Percentiles rank a stretch among this genome's conserved stretches.
phyloP scores from a whole-genome alignment of 2,888 invertebrate species.

The Spicauda simplicius region DNA sequence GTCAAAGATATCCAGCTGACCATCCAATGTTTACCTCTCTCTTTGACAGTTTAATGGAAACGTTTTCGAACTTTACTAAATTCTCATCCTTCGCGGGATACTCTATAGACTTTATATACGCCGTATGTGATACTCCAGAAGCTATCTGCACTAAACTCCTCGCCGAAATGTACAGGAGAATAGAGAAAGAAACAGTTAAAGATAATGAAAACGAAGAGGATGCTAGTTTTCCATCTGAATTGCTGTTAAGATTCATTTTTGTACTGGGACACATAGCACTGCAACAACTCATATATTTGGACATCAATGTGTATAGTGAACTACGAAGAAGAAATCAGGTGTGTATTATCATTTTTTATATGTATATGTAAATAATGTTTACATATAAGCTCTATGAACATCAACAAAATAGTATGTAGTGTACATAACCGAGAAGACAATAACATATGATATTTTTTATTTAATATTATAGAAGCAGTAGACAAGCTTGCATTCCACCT shows the following conservation, averaged over 20 bases:
- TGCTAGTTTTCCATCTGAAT: constrained; percentile 61
- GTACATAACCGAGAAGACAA: too few relatives aligned
- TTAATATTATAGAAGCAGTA: too few relatives aligned
- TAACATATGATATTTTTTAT: too few relatives aligned
- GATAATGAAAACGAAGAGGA: constrained; percentile 65
- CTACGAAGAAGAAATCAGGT: constrained; percentile 84
- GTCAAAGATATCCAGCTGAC: constrained; percentile 70
- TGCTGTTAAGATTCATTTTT: constrained; percentile 83
- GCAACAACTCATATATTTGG: constrained; percentile 92
- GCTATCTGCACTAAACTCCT: constrained; percentile 77
- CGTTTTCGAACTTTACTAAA: constrained; percentile 74
- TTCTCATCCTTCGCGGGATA: constrained; percentile 81
- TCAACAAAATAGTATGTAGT: too few relatives aligned
- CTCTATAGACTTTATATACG: constrained; percentile 82
- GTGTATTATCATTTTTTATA: constrained; percentile 26
- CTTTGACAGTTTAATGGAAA: constrained; percentile 72
- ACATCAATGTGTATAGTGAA: constrained; percentile 93
- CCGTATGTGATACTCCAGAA: constrained; percentile 85
- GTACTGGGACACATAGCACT: constrained; percentile 91
- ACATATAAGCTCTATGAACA: too few relatives aligned
- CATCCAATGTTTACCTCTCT: constrained; percentile 66
- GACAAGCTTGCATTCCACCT: too few relatives aligned
- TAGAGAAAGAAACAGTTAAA: constrained; percentile 69
- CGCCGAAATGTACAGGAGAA: constrained; percentile 72
- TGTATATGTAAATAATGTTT: too few relatives aligned